Evolutionary conservation across 1,140 invertebrate genomes (phyloP).

Genomic region (Nixonia krombeini): DNA sequence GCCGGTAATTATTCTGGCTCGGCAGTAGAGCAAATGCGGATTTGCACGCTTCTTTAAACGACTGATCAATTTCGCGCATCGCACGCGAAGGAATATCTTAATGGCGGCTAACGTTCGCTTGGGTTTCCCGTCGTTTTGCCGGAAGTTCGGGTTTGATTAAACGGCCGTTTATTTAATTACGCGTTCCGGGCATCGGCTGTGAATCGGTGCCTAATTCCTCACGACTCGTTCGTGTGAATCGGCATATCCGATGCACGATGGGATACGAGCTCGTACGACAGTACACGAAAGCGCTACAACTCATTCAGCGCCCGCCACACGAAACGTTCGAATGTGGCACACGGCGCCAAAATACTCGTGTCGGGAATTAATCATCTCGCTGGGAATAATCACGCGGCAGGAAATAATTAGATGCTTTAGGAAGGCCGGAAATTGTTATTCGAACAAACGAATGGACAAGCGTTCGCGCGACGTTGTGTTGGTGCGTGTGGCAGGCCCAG

Average conservation of each 20-base stretch:
- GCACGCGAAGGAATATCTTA: too few species aligned
- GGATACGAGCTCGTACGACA: too few species aligned
- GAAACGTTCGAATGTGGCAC: conserved; percentile 10
- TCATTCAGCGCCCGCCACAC: not conserved
- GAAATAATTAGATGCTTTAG: conserved; percentile 55
- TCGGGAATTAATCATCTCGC: conserved; percentile 29
- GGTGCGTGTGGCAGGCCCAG: conserved; percentile 32
- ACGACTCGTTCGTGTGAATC: too few species aligned
- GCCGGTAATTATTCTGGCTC: conserved; percentile 31
- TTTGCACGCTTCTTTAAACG: conserved; percentile 20
- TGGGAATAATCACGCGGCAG: conserved; percentile 36
- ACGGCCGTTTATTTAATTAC: too few species aligned
- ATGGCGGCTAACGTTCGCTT: too few species aligned
- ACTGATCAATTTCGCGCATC: not conserved
- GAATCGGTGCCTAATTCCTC: too few species aligned
- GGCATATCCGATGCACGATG: too few species aligned
- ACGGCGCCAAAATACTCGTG: conserved; percentile 38
- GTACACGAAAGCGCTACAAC: too few species aligned
- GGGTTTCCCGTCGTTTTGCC: too few species aligned
- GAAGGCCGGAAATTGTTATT: conserved; percentile 53
- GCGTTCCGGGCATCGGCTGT: too few species aligned
- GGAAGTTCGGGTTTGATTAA: too few species aligned
- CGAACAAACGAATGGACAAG: conserved; percentile 33
- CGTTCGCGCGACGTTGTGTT: conserved; percentile 11
- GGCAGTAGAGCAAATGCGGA: conserved; percentile 19